A percentile compares a stretch with the other conserved stretches of the same genome.
Evolutionary conservation across 2,797 vertebrate species (phyloP).

Genomic region (Bovichtus diacanthus): DNA sequence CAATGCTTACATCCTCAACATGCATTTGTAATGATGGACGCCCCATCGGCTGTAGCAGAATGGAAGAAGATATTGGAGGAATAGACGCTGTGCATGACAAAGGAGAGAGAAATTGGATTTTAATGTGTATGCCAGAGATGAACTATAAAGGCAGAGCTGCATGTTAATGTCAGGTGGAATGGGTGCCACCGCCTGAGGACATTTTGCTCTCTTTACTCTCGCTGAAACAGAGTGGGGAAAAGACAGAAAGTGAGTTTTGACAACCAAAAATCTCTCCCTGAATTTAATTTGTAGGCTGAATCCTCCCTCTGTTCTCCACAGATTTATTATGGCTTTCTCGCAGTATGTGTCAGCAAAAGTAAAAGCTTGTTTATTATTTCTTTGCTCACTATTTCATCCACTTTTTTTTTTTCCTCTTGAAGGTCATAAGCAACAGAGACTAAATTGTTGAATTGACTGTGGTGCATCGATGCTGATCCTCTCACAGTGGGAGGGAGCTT

Average conservation of each 20-base stretch:
- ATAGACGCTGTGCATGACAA: slow-evolving; percentile 34
- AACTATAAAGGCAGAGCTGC: slow-evolving; percentile 42
- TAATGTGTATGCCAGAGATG: slow-evolving; percentile 46
- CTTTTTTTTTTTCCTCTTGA: slow-evolving; percentile 33
- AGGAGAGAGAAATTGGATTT: slow-evolving; percentile 53
- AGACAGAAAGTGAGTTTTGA: slow-evolving; percentile 25
- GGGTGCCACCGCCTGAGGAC: slow-evolving; percentile 23
- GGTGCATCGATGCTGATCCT: slow-evolving; percentile 49
- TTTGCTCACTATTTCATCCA: slow-evolving; percentile 18
- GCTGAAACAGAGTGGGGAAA: slow-evolving; percentile 22
- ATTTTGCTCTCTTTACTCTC: slow-evolving; percentile 4
- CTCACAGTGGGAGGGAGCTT: slow-evolving; percentile 55
- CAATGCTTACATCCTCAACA: slow-evolving; percentile 23
- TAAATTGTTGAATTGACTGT: slow-evolving; percentile 49
- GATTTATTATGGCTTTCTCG: slow-evolving; percentile 10
- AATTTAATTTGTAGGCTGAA: slow-evolving; percentile 21
- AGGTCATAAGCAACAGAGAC: slow-evolving; percentile 57
- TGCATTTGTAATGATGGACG: slow-evolving; percentile 27
- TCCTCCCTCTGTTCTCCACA: background rate
- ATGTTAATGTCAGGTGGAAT: slow-evolving; percentile 52
- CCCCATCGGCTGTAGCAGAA: slow-evolving; percentile 12
- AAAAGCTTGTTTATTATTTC: slow-evolving; percentile 35
- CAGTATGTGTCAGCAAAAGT: slow-evolving; percentile 16
- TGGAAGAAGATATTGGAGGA: slow-evolving; percentile 19
- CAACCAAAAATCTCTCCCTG: slow-evolving; percentile 2